A percentile compares a stretch with the other conserved stretches of the same genome.
These are phyloP conservation scores for Clavelina lepadiformis DNA, from an alignment of 23 tunicate species.

Conservation along the genomic window DNA sequence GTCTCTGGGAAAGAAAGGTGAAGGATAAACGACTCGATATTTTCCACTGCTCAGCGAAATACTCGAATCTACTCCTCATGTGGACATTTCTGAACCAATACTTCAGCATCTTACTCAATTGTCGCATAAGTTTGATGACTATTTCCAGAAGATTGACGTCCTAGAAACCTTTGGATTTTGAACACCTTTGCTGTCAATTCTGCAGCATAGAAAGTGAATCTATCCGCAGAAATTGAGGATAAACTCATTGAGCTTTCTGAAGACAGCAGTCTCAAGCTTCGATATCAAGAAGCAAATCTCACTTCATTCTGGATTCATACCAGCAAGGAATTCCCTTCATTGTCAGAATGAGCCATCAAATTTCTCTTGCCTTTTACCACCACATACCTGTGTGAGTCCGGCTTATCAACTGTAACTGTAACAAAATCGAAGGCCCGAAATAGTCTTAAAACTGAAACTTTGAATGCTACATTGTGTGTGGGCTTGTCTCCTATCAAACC, in stretches of 20 bases:
- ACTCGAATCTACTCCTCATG: conserved; percentile 17
- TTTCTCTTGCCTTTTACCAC: conserved; percentile 37
- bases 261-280: conserved; percentile 34
- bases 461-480: conserved; percentile 31
- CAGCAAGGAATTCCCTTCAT: conserved; percentile 23
- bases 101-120: conserved; percentile 25
- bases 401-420: conserved; percentile 35
- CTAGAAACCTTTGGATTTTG: conserved; percentile 47
- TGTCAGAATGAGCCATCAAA: conserved; percentile 11
- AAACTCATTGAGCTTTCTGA: conserved; percentile 38
- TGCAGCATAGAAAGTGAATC: conserved; percentile 19
- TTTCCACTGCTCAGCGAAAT: conserved; percentile 16
- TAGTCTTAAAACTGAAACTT: conserved; percentile 16
- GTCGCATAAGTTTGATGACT: conserved; percentile 20
- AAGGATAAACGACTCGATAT: conserved; percentile 38
- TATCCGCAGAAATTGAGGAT: conserved; percentile 33
- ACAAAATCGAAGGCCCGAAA: conserved; percentile 32
- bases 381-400: conserved; percentile 31
- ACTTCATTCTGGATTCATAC: conserved; percentile 35
- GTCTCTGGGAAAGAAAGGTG: conserved; percentile 35
- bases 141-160: conserved; percentile 40
- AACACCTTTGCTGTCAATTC: conserved; percentile 16
- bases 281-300: conserved; percentile 29
- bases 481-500: conserved; percentile 32
- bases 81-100: conserved; percentile 28